Conservation (phyloP, 2,888 invertebrate species). For the Girardia tigrina region DNA sequence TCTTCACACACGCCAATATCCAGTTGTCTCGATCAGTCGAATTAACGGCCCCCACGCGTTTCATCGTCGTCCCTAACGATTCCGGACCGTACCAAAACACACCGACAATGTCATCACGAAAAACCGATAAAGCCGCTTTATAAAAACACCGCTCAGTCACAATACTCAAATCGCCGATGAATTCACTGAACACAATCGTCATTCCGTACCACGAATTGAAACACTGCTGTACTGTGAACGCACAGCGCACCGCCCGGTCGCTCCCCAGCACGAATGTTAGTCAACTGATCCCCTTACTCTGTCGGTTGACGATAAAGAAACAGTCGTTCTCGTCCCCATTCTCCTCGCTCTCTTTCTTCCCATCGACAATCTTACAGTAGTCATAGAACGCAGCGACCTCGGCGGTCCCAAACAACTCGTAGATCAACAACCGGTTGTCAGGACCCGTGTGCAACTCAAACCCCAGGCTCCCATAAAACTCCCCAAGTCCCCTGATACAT, state of each 20-base stretch:
- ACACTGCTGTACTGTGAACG: neutral
- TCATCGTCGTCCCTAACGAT: neutral
- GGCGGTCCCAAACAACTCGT: neutral
- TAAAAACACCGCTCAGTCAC: neutral
- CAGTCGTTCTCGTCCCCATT: neutral
- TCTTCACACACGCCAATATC: neutral
- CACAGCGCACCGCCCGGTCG: neutral
- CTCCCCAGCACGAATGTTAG: neutral
- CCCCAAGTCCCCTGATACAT: too few relatives aligned
- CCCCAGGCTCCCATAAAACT: too few relatives aligned
- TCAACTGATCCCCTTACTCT: neutral
- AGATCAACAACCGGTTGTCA: neutral
- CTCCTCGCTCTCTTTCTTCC: neutral
- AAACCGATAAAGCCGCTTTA: neutral
- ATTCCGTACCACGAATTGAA: slow-evolving; percentile 9
- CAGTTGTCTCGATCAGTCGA: neutral
- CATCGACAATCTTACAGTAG: neutral
- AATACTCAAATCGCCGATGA: neutral
- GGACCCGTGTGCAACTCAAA: neutral
- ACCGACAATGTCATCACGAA: neutral
- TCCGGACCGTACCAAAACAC: neutral
- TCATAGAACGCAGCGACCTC: neutral
- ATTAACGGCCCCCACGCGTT: neutral
- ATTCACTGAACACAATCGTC: neutral
- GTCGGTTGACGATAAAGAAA: neutral